A percentile compares a stretch with the other conserved stretches of the same genome.
Conservation (phyloP, 2,113 vertebrate genomes). For the Perca flavescens region DNA sequence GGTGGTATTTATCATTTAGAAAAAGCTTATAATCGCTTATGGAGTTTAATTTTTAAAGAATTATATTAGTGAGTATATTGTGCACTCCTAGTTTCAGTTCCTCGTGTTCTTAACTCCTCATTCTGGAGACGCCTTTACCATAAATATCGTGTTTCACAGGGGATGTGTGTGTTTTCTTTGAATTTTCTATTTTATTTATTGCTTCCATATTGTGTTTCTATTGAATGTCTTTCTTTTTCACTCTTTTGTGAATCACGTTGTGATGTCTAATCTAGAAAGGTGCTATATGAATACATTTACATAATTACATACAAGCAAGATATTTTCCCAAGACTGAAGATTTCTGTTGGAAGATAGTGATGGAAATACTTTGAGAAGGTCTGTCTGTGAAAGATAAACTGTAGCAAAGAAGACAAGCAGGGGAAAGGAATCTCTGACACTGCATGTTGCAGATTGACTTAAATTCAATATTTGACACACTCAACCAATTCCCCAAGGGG, state of each 20-base stretch:
- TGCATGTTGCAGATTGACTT: conserved; percentile 24
- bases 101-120: background rate
- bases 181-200: background rate
- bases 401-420: background rate
- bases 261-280: background rate
- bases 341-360: conserved; percentile 10
- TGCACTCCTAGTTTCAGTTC: background rate
- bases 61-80: background rate
- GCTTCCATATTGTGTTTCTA: background rate
- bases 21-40: background rate
- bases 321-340: conserved; percentile 1
- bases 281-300: background rate
- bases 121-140: background rate
- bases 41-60: background rate
- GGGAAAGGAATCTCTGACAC: conserved; percentile 25
- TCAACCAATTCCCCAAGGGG: conserved; percentile 36
- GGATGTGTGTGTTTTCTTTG: too few relatives aligned
- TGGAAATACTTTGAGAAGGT: conserved; percentile 4
- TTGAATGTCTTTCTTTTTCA: background rate
- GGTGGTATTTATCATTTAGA: background rate
- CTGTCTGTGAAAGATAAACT: conserved; percentile 17
- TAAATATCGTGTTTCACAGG: background rate
- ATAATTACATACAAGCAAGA: background rate
- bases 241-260: background rate
- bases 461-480: conserved; percentile 46